Base-by-base conservation (phyloP, 2,113 vertebrate species). In the Tychaedon coryphoeus region DNA sequence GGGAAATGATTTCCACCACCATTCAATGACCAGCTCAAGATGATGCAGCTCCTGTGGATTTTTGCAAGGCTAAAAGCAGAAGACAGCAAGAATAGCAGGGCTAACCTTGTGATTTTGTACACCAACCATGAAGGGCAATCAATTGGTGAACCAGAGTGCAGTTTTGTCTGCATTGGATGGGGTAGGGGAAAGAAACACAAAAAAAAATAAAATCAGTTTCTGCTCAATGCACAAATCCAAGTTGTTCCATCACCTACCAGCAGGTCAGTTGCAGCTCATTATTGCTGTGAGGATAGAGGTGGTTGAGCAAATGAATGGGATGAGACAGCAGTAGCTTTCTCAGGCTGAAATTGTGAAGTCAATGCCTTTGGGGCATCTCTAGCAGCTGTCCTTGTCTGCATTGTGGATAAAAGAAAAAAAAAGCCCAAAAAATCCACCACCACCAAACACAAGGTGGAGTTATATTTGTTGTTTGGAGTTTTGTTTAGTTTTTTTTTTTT, bases 281-380 rank as follows among this genome's bases (percentile, higher is more conserved):
- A 86, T 48, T 78, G 54, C 62, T 85, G 34, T 53, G 50, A 79
- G 19, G n/a, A 53, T 42, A 80, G 71, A 79, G 29, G 62, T 73
- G 38, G 58, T n/a, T 80, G 47, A 14, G 45, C 33, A 93, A 88
- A 76, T 50, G 83, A 54, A 72, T 28, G n/a, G 43, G 12, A 50
- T 70, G 33, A 93, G 79, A 86, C n/a, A 90, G 42, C 50, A 73
- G n/a, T n/a, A 58, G 47, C 31, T 83, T 88, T 86, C 43, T 91
- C 64, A 56, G 48, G 36, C 64, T 96, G 65, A 92, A 92, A 90
- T 85, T 28, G 69, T 56, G 24, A 75, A 86, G 54, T 76, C 61
- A n/a, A 26, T 92, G 45, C 76, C 79, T 79, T 61, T 64, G 87
- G 85, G 87, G 92, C 90, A 57, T 81, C 57, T 90, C 26, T 86